A percentile compares a stretch with the other conserved stretches of the same genome.
Evolutionary conservation across 2,113 vertebrate genomes (phyloP).

Genomic region (Neomonachus schauinslandi): DNA sequence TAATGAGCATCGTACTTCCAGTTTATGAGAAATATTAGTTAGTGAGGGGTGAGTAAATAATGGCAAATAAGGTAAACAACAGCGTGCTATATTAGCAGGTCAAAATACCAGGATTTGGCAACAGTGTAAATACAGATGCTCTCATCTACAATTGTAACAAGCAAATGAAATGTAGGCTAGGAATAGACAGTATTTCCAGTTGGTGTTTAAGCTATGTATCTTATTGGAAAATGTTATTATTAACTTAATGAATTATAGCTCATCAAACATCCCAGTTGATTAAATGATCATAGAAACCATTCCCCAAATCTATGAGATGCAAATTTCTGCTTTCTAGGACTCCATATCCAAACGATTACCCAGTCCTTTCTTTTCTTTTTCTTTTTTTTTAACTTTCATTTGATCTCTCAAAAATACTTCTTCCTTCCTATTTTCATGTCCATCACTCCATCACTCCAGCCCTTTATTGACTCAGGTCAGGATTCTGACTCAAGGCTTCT

Average conservation of each 20-base stretch:
- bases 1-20: neutral
- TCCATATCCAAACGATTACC: neutral
- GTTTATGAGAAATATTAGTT: neutral
- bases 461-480: neutral
- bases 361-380: neutral
- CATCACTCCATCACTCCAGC: neutral
- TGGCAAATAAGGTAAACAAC: neutral
- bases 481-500: neutral
- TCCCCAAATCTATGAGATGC: neutral
- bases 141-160: neutral
- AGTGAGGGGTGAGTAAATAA: neutral
- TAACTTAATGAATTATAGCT: neutral
- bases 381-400: neutral
- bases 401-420: neutral
- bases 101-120: neutral
- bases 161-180: neutral
- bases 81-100: neutral
- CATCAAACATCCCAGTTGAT: neutral
- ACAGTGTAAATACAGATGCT: accelerated
- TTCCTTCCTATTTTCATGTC: neutral
- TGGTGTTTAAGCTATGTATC: neutral
- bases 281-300: neutral
- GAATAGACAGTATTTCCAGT: neutral
- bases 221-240: neutral
- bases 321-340: neutral